Percentiles rank a stretch among this genome's conserved stretches.
phyloP scores from a whole-genome alignment of 2,113 vertebrate species.

The Pogona vitticeps region DNA sequence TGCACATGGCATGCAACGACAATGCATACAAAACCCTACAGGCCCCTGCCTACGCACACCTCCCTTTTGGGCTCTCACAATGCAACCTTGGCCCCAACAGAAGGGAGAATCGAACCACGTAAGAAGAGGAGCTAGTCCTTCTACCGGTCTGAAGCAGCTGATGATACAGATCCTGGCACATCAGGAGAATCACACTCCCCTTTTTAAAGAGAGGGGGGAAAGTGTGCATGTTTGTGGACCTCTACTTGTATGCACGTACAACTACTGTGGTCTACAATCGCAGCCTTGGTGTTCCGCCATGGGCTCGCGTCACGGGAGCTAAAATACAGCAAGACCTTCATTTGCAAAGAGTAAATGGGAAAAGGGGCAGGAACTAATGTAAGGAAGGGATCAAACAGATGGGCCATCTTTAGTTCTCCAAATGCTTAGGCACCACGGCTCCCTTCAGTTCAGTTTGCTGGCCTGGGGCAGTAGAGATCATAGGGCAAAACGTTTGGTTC shows the following conservation, averaged over 20 bases:
- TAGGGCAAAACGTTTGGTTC: no score
- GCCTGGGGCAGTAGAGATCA: no score
- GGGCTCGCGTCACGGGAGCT: background rate
- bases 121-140: background rate
- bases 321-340: background rate
- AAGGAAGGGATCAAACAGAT: background rate
- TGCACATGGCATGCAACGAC: slow-evolving; percentile 18
- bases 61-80: background rate
- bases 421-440: no score
- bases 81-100: background rate
- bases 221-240: background rate
- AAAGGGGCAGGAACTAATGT: background rate
- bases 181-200: background rate
- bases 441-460: no score
- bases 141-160: slow-evolving; percentile 29
- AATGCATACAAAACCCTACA: background rate
- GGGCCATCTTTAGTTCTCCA: no score
- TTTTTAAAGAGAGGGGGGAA: fast-evolving
- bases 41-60: no score
- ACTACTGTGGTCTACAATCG: background rate
- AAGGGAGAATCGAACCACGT: background rate
- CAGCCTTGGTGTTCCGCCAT: background rate
- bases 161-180: background rate
- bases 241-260: background rate
- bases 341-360: background rate